Evolutionary conservation across 2,888 invertebrate species (phyloP).

Genomic region (Drosophila pegasa): DNA sequence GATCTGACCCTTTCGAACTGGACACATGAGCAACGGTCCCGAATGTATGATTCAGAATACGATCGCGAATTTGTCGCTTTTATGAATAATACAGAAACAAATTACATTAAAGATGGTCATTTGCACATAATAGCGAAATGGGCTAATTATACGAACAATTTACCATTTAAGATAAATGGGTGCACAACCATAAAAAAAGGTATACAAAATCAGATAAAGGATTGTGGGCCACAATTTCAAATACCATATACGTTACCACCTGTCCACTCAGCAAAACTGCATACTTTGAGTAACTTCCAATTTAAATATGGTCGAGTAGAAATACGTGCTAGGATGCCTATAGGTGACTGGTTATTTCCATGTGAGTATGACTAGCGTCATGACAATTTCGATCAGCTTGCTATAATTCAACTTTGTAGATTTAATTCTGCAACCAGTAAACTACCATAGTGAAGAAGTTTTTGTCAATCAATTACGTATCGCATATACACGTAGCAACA

Average conservation of each 20-base stretch:
- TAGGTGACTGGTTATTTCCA: slow-evolving; percentile 44
- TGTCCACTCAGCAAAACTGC: slow-evolving; percentile 22
- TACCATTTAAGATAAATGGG: rapidly evolving
- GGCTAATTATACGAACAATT: not conserved
- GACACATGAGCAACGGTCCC: slow-evolving; percentile 6
- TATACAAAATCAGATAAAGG: rapidly evolving
- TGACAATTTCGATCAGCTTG: too few relatives aligned
- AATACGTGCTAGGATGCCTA: slow-evolving; percentile 30
- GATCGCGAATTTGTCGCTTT: slow-evolving; percentile 28
- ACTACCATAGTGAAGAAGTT: not conserved
- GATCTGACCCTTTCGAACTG: not conserved
- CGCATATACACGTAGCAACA: slow-evolving; percentile 43
- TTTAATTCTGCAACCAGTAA: slow-evolving; percentile 27
- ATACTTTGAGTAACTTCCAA: not conserved
- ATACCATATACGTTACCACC: rapidly evolving
- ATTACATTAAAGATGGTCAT: not conserved
- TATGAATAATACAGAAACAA: not conserved
- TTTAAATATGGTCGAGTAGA: slow-evolving; percentile 48
- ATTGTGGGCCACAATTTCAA: not conserved
- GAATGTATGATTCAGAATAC: not conserved
- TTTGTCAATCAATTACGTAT: slow-evolving; percentile 25
- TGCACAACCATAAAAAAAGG: slow-evolving; percentile 17
- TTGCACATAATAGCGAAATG: slow-evolving; percentile 21
- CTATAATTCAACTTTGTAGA: slow-evolving; percentile 9
- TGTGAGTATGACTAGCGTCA: slow-evolving; percentile 27